phyloP scores from a whole-genome alignment of 2,797 vertebrate species.

The Eospalax fontanierii region DNA sequence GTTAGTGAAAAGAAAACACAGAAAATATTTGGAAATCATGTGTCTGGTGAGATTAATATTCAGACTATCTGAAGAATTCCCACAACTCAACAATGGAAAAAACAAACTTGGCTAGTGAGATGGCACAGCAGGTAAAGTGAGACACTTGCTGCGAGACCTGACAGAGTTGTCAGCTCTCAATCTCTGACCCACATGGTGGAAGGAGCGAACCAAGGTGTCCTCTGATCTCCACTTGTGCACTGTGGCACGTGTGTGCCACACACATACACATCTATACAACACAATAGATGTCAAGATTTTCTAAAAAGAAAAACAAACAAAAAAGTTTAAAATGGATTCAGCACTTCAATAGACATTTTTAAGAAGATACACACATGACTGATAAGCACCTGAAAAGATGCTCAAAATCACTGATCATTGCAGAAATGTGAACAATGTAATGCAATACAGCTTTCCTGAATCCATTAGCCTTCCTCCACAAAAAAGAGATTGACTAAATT shows the following conservation, averaged over 20 bases:
- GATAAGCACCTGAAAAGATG: constrained; percentile 40
- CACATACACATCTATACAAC: no score
- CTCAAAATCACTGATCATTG: not conserved
- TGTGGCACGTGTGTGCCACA: not conserved
- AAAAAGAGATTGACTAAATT: not conserved
- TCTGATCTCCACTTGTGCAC: not conserved
- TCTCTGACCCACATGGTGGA: no score
- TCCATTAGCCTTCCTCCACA: not conserved
- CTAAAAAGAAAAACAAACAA: not conserved
- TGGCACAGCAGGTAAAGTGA: not conserved
- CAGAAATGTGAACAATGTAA: not conserved
- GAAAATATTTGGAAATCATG: constrained; percentile 57
- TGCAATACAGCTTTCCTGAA: not conserved
- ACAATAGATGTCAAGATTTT: not conserved
- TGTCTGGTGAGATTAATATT: constrained; percentile 12
- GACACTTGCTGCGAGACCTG: not conserved
- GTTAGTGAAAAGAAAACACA: not conserved
- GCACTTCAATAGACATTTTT: constrained; percentile 17
- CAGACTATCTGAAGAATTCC: constrained; percentile 45
- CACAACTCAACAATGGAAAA: not conserved
- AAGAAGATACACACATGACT: not conserved
- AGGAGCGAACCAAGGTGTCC: not conserved
- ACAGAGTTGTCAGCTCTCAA: not conserved
- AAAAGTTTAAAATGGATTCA: not conserved
- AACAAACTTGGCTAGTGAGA: not conserved